These are phyloP conservation scores for Gorsachius goisagi DNA, from an alignment of 2,113 vertebrate species.

Conservation along the genomic window DNA sequence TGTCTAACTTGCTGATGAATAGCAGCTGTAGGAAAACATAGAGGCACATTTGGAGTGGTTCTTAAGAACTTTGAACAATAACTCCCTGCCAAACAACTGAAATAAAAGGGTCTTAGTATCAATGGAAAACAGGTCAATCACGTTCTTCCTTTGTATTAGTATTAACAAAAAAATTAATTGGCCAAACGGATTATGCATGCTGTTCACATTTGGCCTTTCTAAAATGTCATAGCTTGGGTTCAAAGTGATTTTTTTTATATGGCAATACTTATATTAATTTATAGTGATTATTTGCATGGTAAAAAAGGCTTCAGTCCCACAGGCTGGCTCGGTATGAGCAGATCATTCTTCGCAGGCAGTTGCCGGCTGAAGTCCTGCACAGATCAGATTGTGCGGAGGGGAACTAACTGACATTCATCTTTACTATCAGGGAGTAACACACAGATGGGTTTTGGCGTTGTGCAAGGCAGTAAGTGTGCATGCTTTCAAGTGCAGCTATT, in stretches of 20 bases:
- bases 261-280: not conserved
- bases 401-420: not conserved
- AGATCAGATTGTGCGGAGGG: not conserved
- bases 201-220: slow-evolving; percentile 14
- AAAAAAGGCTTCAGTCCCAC: not conserved
- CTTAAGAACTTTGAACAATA: not conserved
- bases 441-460: not conserved
- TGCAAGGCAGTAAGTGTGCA: not conserved
- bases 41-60: not conserved
- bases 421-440: not conserved
- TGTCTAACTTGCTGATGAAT: not conserved
- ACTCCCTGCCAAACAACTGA: not conserved
- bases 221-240: slow-evolving; percentile 10
- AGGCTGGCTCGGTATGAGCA: not conserved
- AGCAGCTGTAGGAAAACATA: not conserved
- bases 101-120: not conserved
- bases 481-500: not conserved
- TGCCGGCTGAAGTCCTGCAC: not conserved
- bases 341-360: not conserved
- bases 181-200: not conserved
- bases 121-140: not conserved
- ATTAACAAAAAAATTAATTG: not conserved
- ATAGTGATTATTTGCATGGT: not conserved
- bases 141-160: not conserved
- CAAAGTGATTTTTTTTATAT: not conserved